Conservation (phyloP, 2,888 invertebrate species). For the Nemurella pictetii region DNA sequence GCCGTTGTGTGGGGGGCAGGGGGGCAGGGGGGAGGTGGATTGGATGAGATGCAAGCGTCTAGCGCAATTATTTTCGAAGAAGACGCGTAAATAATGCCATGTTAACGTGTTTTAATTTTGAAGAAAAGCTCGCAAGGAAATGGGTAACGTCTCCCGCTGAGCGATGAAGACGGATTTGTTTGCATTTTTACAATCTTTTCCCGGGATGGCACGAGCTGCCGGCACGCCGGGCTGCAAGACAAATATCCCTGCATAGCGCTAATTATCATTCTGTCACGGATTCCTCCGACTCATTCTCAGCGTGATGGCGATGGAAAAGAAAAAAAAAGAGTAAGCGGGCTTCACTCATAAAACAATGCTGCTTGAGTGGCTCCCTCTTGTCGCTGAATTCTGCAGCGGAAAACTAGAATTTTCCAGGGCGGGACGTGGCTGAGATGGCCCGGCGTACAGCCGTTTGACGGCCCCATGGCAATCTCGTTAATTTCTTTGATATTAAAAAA, state of each 20-base stretch:
- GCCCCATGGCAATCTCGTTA: background rate
- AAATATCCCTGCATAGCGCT: background rate
- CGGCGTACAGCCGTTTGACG: background rate
- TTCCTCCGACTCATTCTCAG: background rate
- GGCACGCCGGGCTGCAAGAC: background rate
- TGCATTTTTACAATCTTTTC: background rate
- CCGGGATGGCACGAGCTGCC: background rate
- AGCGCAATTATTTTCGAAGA: background rate
- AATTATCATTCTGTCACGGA: background rate
- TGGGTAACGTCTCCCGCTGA: background rate
- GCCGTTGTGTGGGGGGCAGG: too few relatives aligned
- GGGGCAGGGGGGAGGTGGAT: background rate
- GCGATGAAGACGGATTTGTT: background rate
- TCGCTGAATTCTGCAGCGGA: background rate
- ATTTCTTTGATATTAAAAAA: background rate
- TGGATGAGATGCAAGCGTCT: background rate
- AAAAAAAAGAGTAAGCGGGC: background rate
- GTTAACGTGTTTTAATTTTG: background rate
- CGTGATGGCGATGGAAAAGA: background rate
- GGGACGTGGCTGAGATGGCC: background rate
- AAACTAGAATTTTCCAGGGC: background rate
- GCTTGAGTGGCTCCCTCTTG: background rate
- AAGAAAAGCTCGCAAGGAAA: background rate
- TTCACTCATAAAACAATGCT: background rate
- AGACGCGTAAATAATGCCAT: background rate